phyloP scores from a whole-genome alignment of 2,888 invertebrate species.

The Sturmia bella region DNA sequence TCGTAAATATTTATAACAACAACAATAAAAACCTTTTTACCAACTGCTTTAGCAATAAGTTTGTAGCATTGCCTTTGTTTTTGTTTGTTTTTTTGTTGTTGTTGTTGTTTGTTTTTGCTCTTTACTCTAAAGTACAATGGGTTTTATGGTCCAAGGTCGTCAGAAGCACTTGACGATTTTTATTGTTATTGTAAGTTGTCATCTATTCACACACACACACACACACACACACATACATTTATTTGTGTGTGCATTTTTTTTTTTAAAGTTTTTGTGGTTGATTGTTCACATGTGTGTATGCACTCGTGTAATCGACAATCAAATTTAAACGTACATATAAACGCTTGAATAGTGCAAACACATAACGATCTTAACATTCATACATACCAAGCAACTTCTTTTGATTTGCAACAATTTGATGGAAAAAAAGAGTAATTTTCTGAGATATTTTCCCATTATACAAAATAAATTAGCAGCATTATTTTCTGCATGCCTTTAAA shows the following conservation, averaged over 20 bases:
- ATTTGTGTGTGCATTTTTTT: too few relatives aligned
- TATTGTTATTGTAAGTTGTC: conserved; percentile 56
- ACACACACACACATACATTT: not conserved
- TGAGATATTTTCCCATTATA: conserved; percentile 69
- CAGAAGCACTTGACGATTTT: conserved; percentile 66
- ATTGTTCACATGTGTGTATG: not conserved
- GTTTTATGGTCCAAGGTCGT: conserved; percentile 72
- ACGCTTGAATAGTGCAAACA: not conserved
- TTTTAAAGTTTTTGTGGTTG: conserved; percentile 15
- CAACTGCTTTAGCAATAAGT: conserved; percentile 48
- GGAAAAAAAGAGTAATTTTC: conserved; percentile 57
- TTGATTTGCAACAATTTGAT: conserved; percentile 60
- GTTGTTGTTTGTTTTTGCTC: conserved; percentile 41
- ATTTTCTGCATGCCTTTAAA: conserved; percentile 33
- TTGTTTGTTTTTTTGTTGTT: conserved; percentile 4
- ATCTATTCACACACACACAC: conserved; percentile 39
- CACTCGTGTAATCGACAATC: not conserved
- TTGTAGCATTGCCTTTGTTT: conserved; percentile 29
- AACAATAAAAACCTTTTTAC: conserved; percentile 1
- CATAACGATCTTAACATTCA: conserved; percentile 1
- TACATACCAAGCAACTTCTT: conserved; percentile 42
- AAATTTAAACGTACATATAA: conserved; percentile 8
- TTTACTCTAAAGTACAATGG: conserved; percentile 57
- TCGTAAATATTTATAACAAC: conserved; percentile 19
- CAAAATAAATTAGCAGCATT: conserved; percentile 58